Percentiles rank a stretch among this genome's conserved stretches.
These are phyloP conservation scores for Podilymbus podiceps DNA, from an alignment of 2,113 vertebrate species.

Conservation along the genomic window DNA sequence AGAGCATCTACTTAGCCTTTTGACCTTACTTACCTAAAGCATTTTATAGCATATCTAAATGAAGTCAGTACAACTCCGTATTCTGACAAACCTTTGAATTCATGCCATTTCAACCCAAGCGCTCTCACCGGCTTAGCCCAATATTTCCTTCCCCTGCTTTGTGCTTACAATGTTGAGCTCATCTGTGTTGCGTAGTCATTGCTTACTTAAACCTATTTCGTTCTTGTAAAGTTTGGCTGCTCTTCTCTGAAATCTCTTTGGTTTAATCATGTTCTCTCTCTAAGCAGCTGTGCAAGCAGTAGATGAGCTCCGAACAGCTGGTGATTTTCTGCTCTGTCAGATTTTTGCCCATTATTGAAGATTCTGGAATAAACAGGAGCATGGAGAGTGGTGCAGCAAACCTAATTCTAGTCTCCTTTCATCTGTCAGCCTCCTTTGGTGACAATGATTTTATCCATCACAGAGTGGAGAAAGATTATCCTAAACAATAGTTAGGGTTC, in stretches of 20 bases:
- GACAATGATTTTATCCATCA: neutral
- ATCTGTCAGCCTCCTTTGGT: neutral
- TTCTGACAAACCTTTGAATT: conserved; percentile 13
- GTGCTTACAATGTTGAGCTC: neutral
- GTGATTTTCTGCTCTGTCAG: conserved; percentile 13
- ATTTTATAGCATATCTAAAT: neutral
- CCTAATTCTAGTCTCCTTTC: neutral
- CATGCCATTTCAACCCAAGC: neutral
- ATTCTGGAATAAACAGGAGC: neutral
- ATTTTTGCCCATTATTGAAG: conserved; percentile 2
- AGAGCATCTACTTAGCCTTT: neutral
- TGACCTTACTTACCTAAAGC: conserved; percentile 20
- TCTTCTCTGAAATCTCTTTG: neutral
- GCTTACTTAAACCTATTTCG: neutral
- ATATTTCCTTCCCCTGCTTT: neutral
- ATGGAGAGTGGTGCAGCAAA: neutral
- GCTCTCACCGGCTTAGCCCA: neutral
- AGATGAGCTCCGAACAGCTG: conserved; percentile 20
- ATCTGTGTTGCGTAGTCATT: neutral
- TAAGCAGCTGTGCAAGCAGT: neutral
- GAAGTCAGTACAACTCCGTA: neutral
- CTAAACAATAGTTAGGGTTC: neutral
- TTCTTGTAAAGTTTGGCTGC: neutral
- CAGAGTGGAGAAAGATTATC: neutral
- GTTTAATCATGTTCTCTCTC: neutral